phyloP scores from a whole-genome alignment of 2,113 vertebrate species.

The Sterna hirundo region DNA sequence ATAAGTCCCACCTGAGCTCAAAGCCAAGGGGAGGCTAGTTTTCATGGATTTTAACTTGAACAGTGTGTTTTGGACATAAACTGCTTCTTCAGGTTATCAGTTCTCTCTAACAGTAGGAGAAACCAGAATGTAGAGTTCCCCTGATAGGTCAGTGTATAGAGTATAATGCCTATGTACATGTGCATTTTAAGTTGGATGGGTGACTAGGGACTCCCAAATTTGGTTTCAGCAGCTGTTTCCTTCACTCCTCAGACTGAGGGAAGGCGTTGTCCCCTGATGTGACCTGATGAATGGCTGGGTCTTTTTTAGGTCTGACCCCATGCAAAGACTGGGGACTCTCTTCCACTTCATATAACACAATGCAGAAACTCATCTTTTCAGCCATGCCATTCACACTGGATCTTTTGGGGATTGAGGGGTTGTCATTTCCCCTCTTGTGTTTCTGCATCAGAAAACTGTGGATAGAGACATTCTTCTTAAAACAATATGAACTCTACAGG shows the following conservation, averaged over 20 bases:
- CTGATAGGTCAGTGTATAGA: background rate
- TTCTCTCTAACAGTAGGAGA: background rate
- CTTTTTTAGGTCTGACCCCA: background rate
- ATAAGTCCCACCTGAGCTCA: background rate
- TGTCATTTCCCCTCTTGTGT: background rate
- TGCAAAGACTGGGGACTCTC: accelerated
- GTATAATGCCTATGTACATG: background rate
- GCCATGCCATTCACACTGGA: background rate
- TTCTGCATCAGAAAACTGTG: background rate
- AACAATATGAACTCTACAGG: background rate
- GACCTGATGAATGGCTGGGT: background rate
- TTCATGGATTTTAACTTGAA: background rate
- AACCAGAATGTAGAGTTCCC: background rate
- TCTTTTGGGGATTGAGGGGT: background rate
- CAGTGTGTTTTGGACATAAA: background rate
- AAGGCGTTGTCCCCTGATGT: background rate
- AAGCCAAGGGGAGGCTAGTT: background rate
- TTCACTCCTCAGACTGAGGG: background rate
- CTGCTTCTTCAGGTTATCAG: background rate
- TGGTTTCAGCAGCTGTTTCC: background rate
- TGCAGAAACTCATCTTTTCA: background rate
- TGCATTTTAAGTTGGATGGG: background rate
- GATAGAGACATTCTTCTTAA: background rate
- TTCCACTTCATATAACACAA: background rate
- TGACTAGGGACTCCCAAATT: background rate